Evolutionary conservation across 2,797 vertebrate genomes (phyloP).

Genomic region (Arnoldichthys spilopterus): DNA sequence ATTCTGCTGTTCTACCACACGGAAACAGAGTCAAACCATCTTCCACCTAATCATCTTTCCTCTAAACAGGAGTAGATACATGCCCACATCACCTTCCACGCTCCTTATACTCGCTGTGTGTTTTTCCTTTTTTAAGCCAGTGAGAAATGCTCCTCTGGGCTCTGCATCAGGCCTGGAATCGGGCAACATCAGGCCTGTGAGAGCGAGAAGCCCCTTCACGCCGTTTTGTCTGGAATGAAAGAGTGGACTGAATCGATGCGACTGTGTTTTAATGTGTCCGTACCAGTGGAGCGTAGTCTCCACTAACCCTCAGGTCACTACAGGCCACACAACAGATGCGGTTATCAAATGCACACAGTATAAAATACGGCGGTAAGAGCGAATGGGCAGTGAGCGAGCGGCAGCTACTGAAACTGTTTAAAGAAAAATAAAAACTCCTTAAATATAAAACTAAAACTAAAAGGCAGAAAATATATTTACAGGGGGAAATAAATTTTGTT

Average conservation of each 20-base stretch:
- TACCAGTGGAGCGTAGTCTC: conserved; percentile 9
- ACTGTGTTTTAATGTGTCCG: conserved; percentile 38
- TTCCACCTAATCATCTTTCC: too few relatives aligned
- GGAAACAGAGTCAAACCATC: too few relatives aligned
- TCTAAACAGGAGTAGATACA: too few relatives aligned
- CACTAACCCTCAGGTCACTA: background rate
- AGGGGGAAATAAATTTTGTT: conserved; percentile 55
- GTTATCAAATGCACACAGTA: background rate
- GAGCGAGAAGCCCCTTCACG: too few relatives aligned
- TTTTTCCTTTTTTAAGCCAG: too few relatives aligned
- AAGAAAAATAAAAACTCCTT: conserved; percentile 10
- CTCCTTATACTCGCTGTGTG: too few relatives aligned
- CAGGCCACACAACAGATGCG: background rate
- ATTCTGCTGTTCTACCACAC: too few relatives aligned
- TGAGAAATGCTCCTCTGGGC: too few relatives aligned
- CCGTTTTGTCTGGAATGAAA: too few relatives aligned
- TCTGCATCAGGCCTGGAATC: too few relatives aligned
- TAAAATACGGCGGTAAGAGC: conserved; percentile 25
- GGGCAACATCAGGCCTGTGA: too few relatives aligned
- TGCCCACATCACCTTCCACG: too few relatives aligned
- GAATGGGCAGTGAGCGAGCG: background rate
- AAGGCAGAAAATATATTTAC: conserved; percentile 72
- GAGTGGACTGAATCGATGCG: background rate
- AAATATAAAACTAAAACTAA: conserved; percentile 53
- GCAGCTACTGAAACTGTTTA: conserved; percentile 10